These are phyloP conservation scores for Agonum fuliginosum DNA, from an alignment of 2,888 invertebrate species.

Conservation along the genomic window DNA sequence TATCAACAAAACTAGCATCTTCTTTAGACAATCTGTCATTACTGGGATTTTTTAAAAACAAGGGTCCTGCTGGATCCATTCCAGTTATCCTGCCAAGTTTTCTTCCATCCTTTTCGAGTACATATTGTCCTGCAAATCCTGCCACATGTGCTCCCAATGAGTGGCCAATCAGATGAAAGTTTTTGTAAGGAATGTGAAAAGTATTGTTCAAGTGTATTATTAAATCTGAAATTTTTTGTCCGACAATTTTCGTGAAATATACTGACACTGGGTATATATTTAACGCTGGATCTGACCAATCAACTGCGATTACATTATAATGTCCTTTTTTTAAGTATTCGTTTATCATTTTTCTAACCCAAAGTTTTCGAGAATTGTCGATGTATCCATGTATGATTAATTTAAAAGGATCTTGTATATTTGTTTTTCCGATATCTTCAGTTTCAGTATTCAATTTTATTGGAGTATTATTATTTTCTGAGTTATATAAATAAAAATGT, in stretches of 20 bases:
- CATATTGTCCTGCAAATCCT: slow-evolving; percentile 75
- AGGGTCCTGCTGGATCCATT: slow-evolving; percentile 79
- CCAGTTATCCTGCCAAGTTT: slow-evolving; percentile 61
- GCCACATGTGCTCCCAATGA: slow-evolving; percentile 79
- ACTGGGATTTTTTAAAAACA: slow-evolving; percentile 72
- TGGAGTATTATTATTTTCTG: neutral
- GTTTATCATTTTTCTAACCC: slow-evolving; percentile 47
- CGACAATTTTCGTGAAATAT: slow-evolving; percentile 48
- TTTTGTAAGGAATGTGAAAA: slow-evolving; percentile 1
- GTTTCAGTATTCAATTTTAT: neutral
- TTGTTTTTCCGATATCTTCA: neutral
- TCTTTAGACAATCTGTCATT: slow-evolving; percentile 76
- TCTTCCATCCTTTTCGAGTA: slow-evolving; percentile 32
- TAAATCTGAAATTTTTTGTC: slow-evolving; percentile 25
- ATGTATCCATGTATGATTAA: slow-evolving; percentile 61
- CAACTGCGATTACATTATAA: slow-evolving; percentile 57
- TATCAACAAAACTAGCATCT: slow-evolving; percentile 82
- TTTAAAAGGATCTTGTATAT: slow-evolving; percentile 50
- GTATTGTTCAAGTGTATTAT: slow-evolving; percentile 63
- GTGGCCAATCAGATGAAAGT: slow-evolving; percentile 74
- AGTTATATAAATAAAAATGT: slow-evolving; percentile 33
- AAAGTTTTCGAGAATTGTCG: slow-evolving; percentile 8
- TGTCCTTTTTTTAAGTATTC: slow-evolving; percentile 56
- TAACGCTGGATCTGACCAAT: slow-evolving; percentile 55
- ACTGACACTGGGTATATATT: slow-evolving; percentile 40